Percentiles rank a stretch among this genome's conserved stretches.
phyloP scores from a whole-genome alignment of 2,113 vertebrate genomes.

The Pelecanus crispus region DNA sequence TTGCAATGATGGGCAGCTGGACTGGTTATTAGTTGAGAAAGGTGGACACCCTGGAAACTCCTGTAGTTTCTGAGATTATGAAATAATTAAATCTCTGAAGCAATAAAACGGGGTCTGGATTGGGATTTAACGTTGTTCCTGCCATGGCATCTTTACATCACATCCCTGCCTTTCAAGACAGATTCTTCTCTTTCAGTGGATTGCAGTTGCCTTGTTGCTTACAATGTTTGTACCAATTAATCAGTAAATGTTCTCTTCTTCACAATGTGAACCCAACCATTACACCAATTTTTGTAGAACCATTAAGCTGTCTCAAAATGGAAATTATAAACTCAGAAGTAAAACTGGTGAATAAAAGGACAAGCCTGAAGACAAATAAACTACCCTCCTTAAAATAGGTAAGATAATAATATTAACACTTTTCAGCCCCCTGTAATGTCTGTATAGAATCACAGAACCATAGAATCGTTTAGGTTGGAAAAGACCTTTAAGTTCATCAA shows the following conservation, averaged over 20 bases:
- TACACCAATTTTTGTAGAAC: neutral
- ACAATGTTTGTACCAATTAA: neutral
- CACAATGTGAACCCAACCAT: neutral
- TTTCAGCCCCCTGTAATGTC: neutral
- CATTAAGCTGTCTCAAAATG: neutral
- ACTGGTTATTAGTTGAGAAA: constrained; percentile 44
- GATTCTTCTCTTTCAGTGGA: neutral
- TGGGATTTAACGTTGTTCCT: neutral
- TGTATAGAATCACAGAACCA: no score
- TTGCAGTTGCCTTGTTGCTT: neutral
- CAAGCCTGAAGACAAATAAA: neutral
- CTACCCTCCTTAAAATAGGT: neutral
- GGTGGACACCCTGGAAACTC: constrained; percentile 23
- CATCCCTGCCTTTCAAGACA: neutral
- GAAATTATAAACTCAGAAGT: neutral
- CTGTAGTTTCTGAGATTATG: constrained; percentile 52
- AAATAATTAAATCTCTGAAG: constrained; percentile 12
- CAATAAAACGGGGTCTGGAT: constrained; percentile 15
- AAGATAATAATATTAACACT: neutral
- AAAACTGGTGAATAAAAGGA: neutral
- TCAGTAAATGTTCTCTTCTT: neutral
- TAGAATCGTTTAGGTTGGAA: no score
- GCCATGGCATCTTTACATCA: neutral
- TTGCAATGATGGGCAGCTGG: constrained; percentile 22
- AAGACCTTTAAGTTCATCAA: no score